Evolutionary conservation across 2,797 vertebrate genomes (phyloP).

Genomic region (Bufotes viridis): DNA sequence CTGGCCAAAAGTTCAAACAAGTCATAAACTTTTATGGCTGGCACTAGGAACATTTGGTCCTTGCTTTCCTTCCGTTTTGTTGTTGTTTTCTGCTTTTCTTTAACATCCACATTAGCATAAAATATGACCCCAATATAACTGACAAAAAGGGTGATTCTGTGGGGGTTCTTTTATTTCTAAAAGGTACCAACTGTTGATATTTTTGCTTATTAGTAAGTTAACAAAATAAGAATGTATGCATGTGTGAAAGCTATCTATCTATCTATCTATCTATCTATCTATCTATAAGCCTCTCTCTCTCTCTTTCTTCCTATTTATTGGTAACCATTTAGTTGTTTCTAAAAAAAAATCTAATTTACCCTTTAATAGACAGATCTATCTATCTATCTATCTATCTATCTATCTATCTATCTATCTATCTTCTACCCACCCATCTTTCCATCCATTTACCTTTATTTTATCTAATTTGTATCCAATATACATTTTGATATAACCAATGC

Average conservation of each 20-base stretch:
- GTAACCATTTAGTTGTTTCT: too few species aligned
- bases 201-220: not conserved
- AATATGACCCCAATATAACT: slow-evolving; percentile 65
- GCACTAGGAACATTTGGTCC: slow-evolving; percentile 72
- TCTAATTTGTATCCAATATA: not conserved
- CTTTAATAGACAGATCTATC: not conserved
- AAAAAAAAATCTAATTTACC: too few species aligned
- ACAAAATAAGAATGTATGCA: not conserved
- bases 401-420: not conserved
- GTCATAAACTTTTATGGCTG: slow-evolving; percentile 77
- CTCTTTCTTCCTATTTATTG: not conserved
- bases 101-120: slow-evolving; percentile 66
- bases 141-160: not conserved
- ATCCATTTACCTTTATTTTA: not conserved
- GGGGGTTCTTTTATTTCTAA: not conserved
- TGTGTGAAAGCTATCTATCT: not conserved
- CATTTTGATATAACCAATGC: not conserved
- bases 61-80: slow-evolving; percentile 78
- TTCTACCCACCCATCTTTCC: not conserved
- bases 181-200: not conserved
- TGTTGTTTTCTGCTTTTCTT: slow-evolving; percentile 60
- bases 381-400: not conserved
- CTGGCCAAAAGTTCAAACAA: slow-evolving; percentile 66
- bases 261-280: not conserved
- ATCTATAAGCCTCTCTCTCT: not conserved